Base-by-base conservation (phyloP, 2,797 vertebrate species). In the Aselliscus stoliczkanus region DNA sequence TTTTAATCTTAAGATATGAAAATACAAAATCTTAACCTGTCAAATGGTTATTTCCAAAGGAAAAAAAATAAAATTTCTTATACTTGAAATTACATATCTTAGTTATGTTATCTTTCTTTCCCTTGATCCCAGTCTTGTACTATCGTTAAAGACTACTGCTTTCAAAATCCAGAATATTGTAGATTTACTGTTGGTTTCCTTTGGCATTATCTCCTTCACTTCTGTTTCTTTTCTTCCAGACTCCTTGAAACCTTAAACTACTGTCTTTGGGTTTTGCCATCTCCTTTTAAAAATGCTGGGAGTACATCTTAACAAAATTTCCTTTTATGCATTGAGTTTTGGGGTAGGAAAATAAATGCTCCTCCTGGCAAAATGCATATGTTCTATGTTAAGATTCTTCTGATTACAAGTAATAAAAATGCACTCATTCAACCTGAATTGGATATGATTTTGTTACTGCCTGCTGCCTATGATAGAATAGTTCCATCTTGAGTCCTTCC, bases 211-310 rank as follows among this genome's bases (percentile, higher is more conserved):
- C 4, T 31, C 42, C 29, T 86, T 94, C 20, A 25, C 52, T 93
- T 82, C 12, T 18, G 11, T 29, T 42, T 90, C 10, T 90, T 44
- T 89, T 65, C 58, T 72, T 72, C 42, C 14, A 39, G 44, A 77
- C 64, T 94, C 95, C 67, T 90, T 47, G 80, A 65, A 91, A 89
- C 27, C 10, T 67, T 93, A 72, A 65, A 54, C 23, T 85, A 70
- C 58, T 31, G 88, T 21, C 42, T 54, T 65, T 17, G 39, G 4
- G 31, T 84, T 67, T 62, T 29, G 25, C 60, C 18, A 11, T 73
- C 52, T 81, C 54, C 27, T 90, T 76, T 76, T 34, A 14, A 93
- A 82, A 95, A 31, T 64, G 42, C 2, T 84, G 14, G 37, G 20
- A 90, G 44, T 34, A 70, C 37, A 37, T 60, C 13, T 10, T 58